Percentiles rank a stretch among this genome's conserved stretches.
Conservation (phyloP, 2,113 vertebrate genomes). For the Asarcornis scutulata region DNA sequence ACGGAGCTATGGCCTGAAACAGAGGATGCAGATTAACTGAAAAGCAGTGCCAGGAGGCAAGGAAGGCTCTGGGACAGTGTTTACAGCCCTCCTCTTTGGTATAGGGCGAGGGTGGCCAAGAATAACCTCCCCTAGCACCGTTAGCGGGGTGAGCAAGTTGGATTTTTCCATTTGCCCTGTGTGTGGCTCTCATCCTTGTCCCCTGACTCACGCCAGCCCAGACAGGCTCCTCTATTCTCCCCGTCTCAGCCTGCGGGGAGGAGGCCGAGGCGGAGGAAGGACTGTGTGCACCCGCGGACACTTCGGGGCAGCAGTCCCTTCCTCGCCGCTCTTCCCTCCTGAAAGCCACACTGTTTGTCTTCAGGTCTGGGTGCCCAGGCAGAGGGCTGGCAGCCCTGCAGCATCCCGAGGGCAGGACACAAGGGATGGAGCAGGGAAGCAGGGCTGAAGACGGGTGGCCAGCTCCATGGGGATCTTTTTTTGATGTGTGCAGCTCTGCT, state of each 20-base stretch:
- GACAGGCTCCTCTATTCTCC: background rate
- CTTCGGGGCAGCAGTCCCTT: accelerated
- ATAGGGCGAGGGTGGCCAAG: background rate
- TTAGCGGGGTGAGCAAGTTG: constrained; percentile 5
- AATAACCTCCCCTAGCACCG: constrained; percentile 16
- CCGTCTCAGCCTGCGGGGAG: background rate
- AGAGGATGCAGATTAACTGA: background rate
- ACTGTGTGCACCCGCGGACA: background rate
- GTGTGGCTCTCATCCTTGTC: constrained; percentile 4
- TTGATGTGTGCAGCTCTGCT: background rate
- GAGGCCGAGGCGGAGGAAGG: background rate
- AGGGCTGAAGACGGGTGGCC: background rate
- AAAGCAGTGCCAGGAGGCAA: background rate
- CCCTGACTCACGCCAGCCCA: background rate
- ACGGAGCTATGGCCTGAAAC: background rate
- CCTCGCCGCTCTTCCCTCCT: background rate
- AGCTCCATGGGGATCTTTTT: background rate
- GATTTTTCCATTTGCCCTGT: constrained; percentile 60
- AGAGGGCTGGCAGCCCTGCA: background rate
- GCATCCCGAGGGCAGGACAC: background rate
- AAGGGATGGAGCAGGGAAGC: constrained; percentile 1
- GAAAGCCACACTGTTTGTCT: background rate
- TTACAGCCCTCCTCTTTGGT: background rate
- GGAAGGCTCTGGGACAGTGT: constrained; percentile 6
- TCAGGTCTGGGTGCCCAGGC: background rate